Evolutionary conservation across 2,113 vertebrate genomes (phyloP).

Genomic region (Argyrosomus japonicus): DNA sequence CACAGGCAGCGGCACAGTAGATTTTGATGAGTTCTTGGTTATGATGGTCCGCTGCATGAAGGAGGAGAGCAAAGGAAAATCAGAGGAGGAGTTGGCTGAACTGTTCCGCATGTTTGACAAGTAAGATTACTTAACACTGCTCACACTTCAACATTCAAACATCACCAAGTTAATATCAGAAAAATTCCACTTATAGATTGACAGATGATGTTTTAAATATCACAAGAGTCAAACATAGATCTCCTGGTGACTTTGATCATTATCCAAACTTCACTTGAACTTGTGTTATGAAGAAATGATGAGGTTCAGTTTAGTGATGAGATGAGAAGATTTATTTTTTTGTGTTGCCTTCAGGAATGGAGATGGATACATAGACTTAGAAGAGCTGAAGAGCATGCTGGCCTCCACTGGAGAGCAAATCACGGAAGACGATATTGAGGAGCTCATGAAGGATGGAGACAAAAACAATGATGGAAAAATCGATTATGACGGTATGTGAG

Average conservation of each 20-base stretch:
- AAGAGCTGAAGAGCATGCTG: conserved; percentile 85
- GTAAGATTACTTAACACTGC: conserved; percentile 63
- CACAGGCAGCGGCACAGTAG: conserved; percentile 86
- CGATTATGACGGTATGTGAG: conserved; percentile 83
- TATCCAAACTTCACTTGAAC: neutral
- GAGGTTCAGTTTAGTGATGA: neutral
- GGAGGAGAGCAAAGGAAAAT: conserved; percentile 88
- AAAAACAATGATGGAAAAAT: conserved; percentile 88
- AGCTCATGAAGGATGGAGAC: conserved; percentile 87
- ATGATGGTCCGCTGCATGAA: conserved; percentile 90
- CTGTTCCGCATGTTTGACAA: conserved; percentile 89
- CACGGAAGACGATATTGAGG: conserved; percentile 86
- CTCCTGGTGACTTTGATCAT: too few species aligned
- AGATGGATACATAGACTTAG: conserved; percentile 87
- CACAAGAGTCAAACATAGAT: neutral
- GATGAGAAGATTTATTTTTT: neutral
- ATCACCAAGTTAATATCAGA: neutral
- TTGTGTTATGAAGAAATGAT: too few species aligned
- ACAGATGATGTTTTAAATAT: neutral
- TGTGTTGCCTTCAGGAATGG: conserved; percentile 76
- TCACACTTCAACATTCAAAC: too few species aligned
- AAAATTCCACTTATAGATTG: neutral
- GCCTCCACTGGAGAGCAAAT: conserved; percentile 85
- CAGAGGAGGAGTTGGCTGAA: conserved; percentile 87
- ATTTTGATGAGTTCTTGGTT: conserved; percentile 88